Evolutionary conservation across 2,113 vertebrate species (phyloP), one percentile per base, ranked within the genome.

Genomic region (Apistogramma diplotaenia): DNA sequence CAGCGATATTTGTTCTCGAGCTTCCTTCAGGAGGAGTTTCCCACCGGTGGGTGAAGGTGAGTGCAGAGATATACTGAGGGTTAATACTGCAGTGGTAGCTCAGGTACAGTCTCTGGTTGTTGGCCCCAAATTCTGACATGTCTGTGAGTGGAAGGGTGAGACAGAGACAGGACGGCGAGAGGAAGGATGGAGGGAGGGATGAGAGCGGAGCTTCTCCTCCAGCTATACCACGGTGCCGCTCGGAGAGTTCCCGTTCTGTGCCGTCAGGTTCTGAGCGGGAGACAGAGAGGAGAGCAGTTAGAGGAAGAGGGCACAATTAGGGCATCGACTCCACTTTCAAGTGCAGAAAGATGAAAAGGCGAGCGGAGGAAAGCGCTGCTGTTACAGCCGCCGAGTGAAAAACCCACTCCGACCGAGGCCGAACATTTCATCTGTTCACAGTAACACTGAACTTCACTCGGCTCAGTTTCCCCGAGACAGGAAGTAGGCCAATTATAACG

Each of bases 141-240:
- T 77, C 11, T 46, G 49, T 54, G 40, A 53, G 43, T 57, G 0
- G 5, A 2, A n/a, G 73, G 51, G 21, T 4, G 43, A 4, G 75
- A 79, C 49, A 37, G 11, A 67, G 56, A 61, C 1, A 73, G 58
- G 6, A 9, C 75, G 49, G n/a, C 25, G 37, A 35, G 21, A 40
- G 40, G 35, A 55, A 74, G 46, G 46, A 56, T 11, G 67, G n/a
- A 27, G 33, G 25, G 78, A 79, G 57, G 74, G 75, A 71, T 18
- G 80, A 82, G 89, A 84, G 87, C 85, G 91, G 81, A 90, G 87
- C 74, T 85, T 77, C 77, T 70, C 84, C 83, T 88, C 56, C 81
- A 76, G 93, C 94, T 96, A 97, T 94, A 98, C 97, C 85, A 98
- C 97, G 0, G 97, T 98, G 89, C 97, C 97, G 1, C 96, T 97